Conservation (phyloP, 1,140 invertebrate species). For the Vollenhovia emeryi region DNA sequence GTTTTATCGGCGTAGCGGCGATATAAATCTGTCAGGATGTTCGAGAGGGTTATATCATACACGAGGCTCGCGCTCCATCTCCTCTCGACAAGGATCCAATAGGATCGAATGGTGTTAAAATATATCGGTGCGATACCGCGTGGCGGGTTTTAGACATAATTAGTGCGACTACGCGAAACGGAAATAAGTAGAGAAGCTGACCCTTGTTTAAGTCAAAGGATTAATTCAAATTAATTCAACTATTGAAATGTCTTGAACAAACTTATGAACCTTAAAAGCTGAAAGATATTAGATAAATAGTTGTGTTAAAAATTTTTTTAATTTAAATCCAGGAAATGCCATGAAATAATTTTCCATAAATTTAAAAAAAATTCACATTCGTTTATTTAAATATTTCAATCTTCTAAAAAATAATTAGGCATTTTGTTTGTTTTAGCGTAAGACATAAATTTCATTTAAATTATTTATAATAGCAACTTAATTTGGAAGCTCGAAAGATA, state of each 20-base stretch:
- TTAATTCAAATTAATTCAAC: neutral
- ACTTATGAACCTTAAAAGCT: neutral
- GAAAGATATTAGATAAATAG: neutral
- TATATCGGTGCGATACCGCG: neutral
- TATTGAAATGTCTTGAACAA: neutral
- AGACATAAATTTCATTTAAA: neutral
- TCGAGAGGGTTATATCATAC: slow-evolving; percentile 52
- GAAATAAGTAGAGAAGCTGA: neutral
- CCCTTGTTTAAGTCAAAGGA: neutral
- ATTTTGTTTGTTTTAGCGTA: neutral
- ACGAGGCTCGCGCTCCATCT: slow-evolving; percentile 31
- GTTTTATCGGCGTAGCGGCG: slow-evolving; percentile 43
- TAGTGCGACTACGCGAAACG: neutral
- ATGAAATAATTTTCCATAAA: neutral
- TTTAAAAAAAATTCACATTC: neutral
- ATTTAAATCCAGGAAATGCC: neutral
- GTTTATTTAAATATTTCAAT: neutral
- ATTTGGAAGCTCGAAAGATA: neutral
- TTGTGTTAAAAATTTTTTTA: neutral
- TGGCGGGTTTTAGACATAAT: neutral
- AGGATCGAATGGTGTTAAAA: slow-evolving; percentile 33
- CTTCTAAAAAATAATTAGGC: neutral
- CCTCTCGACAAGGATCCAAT: slow-evolving; percentile 35
- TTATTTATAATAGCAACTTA: neutral
- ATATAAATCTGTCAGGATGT: slow-evolving; percentile 54